A percentile compares a stretch with the other conserved stretches of the same genome.
phyloP scores from a whole-genome alignment of 2,113 vertebrate genomes.

The Actinemys pallida region DNA sequence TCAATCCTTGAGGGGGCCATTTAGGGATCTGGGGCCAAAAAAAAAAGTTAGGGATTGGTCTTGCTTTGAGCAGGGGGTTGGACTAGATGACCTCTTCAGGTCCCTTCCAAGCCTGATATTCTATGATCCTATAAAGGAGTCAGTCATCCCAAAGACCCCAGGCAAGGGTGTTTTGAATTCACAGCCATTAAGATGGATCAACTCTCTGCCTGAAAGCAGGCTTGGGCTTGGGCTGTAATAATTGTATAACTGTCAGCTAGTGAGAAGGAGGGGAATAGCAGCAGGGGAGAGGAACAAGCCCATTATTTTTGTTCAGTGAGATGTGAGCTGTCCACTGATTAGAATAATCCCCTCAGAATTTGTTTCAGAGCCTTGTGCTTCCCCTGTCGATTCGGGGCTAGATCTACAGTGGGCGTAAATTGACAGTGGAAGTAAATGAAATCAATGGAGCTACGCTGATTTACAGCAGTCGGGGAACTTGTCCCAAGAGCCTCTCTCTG shows the following conservation, averaged over 20 bases:
- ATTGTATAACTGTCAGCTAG: background rate
- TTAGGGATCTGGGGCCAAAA: too few species aligned
- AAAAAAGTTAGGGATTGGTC: too few species aligned
- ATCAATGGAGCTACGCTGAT: background rate
- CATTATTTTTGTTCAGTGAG: background rate
- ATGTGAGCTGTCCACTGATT: background rate
- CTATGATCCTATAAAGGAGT: background rate
- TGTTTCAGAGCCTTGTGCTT: background rate
- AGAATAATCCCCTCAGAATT: background rate
- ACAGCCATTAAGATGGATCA: background rate
- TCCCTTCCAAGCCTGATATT: too few species aligned
- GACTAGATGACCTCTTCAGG: too few species aligned
- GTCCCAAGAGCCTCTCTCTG: background rate
- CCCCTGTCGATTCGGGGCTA: background rate
- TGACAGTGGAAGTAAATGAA: too few species aligned
- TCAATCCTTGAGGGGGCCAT: too few species aligned
- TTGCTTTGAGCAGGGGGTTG: too few species aligned
- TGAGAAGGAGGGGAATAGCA: accelerated
- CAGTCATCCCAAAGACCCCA: background rate
- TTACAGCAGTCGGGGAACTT: background rate
- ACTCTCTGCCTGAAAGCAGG: background rate
- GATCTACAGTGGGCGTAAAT: background rate
- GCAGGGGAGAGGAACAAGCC: background rate
- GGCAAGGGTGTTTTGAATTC: background rate
- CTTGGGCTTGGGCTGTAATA: background rate